Evolutionary conservation across 2,113 vertebrate genomes (phyloP).

Genomic region (Hippocampus abdominalis): DNA sequence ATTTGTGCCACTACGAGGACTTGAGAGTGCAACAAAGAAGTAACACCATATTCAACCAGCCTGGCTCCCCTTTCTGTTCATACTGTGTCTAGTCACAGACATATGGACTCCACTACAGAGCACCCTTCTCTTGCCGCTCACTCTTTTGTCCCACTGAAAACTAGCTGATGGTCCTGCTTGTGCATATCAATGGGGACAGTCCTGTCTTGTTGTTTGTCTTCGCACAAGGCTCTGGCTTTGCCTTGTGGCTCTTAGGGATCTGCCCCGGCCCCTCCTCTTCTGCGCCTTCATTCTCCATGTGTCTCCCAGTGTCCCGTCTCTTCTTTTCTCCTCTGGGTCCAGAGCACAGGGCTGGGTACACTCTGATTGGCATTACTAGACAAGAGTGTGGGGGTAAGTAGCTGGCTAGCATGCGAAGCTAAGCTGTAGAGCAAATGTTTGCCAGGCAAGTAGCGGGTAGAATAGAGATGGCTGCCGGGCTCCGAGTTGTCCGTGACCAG

Average conservation of each 20-base stretch:
- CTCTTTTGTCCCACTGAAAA: conserved; percentile 72
- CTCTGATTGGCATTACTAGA: conserved; percentile 79
- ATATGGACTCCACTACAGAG: conserved; percentile 63
- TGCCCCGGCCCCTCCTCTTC: conserved; percentile 63
- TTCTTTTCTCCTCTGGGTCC: conserved; percentile 58
- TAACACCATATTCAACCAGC: conserved; percentile 53
- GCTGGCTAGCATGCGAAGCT: conserved; percentile 68
- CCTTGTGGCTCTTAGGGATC: conserved; percentile 77
- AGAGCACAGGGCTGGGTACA: conserved; percentile 50
- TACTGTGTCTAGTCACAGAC: conserved; percentile 64
- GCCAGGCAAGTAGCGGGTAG: conserved; percentile 86
- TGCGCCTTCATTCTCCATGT: conserved; percentile 54
- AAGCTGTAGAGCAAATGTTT: conserved; percentile 91
- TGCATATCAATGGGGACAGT: conserved; percentile 76
- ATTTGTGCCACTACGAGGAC: conserved; percentile 29
- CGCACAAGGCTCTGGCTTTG: conserved; percentile 73
- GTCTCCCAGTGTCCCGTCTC: conserved; percentile 51
- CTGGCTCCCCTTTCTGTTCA: conserved; percentile 54
- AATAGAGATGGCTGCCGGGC: conserved; percentile 75
- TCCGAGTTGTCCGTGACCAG: conserved; percentile 90
- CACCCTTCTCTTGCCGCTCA: conserved; percentile 57
- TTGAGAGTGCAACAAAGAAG: conserved; percentile 55
- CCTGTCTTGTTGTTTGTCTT: conserved; percentile 77
- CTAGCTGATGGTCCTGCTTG: conserved; percentile 69
- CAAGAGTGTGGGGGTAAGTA: conserved; percentile 69